These are phyloP conservation scores for Bellardia pandia DNA, from an alignment of 2,888 invertebrate species.

Conservation along the genomic window DNA sequence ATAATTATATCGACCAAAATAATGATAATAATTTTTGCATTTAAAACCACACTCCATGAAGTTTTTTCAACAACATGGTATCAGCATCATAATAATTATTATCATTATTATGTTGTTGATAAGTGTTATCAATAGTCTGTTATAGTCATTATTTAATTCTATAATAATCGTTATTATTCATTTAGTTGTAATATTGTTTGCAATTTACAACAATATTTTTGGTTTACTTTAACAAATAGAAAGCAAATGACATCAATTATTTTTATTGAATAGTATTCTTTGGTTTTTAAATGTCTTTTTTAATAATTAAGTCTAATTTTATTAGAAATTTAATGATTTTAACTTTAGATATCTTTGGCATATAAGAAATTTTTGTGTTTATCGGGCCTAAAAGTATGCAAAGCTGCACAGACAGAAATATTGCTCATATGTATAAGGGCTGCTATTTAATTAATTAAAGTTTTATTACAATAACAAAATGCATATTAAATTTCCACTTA, in stretches of 20 bases:
- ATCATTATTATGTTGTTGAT: not conserved
- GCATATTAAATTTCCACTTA: too few species aligned
- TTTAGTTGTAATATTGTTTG: not conserved
- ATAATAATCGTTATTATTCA: not conserved
- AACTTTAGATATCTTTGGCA: not conserved
- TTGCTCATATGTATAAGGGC: too few species aligned
- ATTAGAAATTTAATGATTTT: not conserved
- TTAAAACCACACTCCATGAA: slow-evolving; percentile 14
- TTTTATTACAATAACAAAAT: too few species aligned
- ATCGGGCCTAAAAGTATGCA: not conserved
- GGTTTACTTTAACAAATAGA: not conserved
- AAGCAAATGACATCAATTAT: not conserved
- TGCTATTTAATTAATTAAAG: too few species aligned
- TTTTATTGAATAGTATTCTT: not conserved
- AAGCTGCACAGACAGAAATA: too few species aligned
- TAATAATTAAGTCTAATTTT: too few species aligned
- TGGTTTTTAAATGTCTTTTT: not conserved
- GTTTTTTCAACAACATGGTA: slow-evolving; percentile 13
- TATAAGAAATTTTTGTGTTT: not conserved
- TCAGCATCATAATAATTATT: slow-evolving; percentile 7
- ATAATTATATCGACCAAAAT: not conserved
- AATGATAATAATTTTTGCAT: slow-evolving; percentile 28
- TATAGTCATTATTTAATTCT: not conserved
- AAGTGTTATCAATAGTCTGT: not conserved
- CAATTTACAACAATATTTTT: not conserved